Evolutionary conservation across 1,140 invertebrate species (phyloP).

Genomic region (Drosophila trapezifrons): DNA sequence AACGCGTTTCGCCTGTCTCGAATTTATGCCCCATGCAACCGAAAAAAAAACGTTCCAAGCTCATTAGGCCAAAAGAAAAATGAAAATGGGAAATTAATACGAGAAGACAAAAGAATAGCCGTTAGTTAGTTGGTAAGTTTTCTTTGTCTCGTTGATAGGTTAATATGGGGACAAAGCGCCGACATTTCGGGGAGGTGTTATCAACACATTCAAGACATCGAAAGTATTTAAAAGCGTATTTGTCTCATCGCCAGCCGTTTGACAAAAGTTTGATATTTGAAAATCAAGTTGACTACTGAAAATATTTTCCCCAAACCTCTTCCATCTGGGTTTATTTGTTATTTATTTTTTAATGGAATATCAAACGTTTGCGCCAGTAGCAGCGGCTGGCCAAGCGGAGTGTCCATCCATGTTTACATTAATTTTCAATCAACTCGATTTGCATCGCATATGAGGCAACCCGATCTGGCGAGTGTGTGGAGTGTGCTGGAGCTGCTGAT

Average conservation of each 20-base stretch:
- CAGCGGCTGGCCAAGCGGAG: not conserved
- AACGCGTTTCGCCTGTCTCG: conserved; percentile 23
- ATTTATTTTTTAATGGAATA: conserved; percentile 35
- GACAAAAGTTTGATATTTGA: conserved; percentile 30
- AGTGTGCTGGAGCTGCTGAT: conserved; percentile 7
- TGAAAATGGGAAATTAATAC: conserved; percentile 46
- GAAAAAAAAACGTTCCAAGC: conserved; percentile 3
- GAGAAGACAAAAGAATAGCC: conserved; percentile 29
- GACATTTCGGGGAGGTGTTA: conserved; percentile 47
- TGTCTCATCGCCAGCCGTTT: conserved; percentile 28
- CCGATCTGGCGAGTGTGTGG: not conserved
- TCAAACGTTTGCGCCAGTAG: conserved; percentile 44
- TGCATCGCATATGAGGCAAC: conserved; percentile 64
- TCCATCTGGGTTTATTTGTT: not conserved
- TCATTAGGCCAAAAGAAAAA: conserved; percentile 42
- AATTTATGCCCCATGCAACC: not conserved
- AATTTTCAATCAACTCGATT: conserved; percentile 78
- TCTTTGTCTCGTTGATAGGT: conserved; percentile 26
- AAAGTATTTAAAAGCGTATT: conserved; percentile 73
- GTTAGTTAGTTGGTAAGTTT: conserved; percentile 34
- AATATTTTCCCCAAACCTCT: conserved; percentile 3
- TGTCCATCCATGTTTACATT: conserved; percentile 74
- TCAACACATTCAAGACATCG: conserved; percentile 49
- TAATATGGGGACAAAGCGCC: conserved; percentile 37
- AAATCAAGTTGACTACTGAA: conserved; percentile 69